phyloP scores from a whole-genome alignment of 2,888 invertebrate species.

The Ochropacha duplaris region DNA sequence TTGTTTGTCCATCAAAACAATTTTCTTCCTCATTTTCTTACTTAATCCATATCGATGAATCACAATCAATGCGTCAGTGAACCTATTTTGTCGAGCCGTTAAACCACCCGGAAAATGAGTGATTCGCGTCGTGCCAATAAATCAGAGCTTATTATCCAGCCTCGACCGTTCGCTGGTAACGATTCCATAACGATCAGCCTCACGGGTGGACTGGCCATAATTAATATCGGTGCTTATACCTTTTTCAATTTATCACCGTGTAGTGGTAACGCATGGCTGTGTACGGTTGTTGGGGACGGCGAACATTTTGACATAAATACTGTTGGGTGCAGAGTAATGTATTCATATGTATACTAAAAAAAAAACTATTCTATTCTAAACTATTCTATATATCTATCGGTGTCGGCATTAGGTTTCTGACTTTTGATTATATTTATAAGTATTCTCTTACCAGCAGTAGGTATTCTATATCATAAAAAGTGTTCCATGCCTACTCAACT shows the following conservation, averaged over 20 bases:
- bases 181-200: conserved; percentile 32
- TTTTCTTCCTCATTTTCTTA: not conserved
- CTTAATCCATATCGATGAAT: not conserved
- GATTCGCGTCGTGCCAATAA: conserved; percentile 32
- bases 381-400: no score
- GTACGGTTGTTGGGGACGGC: not conserved
- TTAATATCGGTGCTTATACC: conserved; percentile 51
- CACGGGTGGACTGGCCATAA: conserved; percentile 35
- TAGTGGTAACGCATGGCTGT: conserved; percentile 19
- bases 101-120: conserved; percentile 32
- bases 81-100: not conserved
- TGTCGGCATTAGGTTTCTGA: no score
- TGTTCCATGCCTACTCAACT: no score
- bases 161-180: conserved; percentile 17
- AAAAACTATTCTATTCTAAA: no score
- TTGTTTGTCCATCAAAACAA: not conserved
- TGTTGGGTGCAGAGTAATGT: no score
- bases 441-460: no score
- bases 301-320: not conserved
- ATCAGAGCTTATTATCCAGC: conserved; percentile 45
- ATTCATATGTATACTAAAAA: no score
- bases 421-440: no score
- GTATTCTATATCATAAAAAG: no score
- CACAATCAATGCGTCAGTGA: not conserved
- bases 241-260: conserved; percentile 57